phyloP scores from a whole-genome alignment of 1,140 invertebrate genomes.

The Drosophila lowei region DNA sequence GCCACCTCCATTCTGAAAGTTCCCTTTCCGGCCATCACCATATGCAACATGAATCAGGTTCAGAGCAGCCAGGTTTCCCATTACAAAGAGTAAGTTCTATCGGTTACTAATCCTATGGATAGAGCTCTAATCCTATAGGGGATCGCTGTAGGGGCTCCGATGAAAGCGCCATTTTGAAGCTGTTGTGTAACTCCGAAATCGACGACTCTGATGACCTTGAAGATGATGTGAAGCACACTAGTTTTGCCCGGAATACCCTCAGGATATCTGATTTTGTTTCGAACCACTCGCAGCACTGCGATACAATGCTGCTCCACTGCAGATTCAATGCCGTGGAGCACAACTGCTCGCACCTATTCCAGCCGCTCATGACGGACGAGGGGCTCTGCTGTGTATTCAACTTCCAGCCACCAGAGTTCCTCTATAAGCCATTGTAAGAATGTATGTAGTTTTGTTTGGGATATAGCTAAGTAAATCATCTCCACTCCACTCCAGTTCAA shows the following conservation, averaged over 20 bases:
- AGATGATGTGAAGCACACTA: conserved; percentile 4
- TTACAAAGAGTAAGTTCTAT: conserved; percentile 52
- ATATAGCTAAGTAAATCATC: background rate
- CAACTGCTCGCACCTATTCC: conserved; percentile 88
- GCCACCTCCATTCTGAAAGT: conserved; percentile 86
- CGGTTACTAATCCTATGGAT: background rate
- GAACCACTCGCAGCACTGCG: conserved; percentile 86
- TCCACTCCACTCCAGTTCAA: conserved; percentile 6
- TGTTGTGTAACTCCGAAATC: conserved; percentile 44
- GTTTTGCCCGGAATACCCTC: conserved; percentile 36
- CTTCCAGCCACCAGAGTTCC: conserved; percentile 86
- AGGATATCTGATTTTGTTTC: conserved; percentile 56
- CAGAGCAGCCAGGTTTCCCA: conserved; percentile 84
- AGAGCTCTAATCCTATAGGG: background rate
- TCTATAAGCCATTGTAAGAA: conserved; percentile 85
- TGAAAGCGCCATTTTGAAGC: conserved; percentile 49
- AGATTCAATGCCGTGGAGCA: conserved; percentile 85
- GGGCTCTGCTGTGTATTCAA: conserved; percentile 93
- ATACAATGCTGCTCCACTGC: conserved; percentile 87
- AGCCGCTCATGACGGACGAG: conserved; percentile 90
- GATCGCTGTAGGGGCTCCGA: conserved; percentile 38
- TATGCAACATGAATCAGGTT: conserved; percentile 92
- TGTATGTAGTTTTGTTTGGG: background rate
- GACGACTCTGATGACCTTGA: conserved; percentile 5
- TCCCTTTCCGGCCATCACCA: conserved; percentile 91